These are phyloP conservation scores for Cerastis rubricosa DNA, from an alignment of 2,888 invertebrate species.

Conservation along the genomic window DNA sequence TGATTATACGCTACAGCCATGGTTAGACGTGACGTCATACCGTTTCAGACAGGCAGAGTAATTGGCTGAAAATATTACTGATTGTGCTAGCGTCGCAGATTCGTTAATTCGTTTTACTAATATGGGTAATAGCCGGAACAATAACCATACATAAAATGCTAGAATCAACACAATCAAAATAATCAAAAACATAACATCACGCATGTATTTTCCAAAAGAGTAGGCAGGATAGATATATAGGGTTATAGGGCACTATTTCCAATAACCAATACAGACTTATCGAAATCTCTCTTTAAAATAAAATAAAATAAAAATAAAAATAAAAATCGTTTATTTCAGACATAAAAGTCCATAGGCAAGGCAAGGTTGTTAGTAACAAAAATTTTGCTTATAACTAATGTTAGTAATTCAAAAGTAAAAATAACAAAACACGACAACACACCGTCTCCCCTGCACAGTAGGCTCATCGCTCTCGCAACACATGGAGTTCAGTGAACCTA, in stretches of 20 bases:
- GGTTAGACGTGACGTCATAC: constrained; percentile 24
- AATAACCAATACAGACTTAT: not conserved
- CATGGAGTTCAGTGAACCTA: no score
- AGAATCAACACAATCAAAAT: not conserved
- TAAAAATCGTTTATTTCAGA: no score
- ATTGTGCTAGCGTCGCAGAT: constrained; percentile 10
- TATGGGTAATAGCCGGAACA: not conserved
- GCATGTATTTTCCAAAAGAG: not conserved
- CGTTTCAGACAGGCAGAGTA: constrained; percentile 21
- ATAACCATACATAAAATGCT: not conserved
- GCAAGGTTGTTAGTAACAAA: no score
- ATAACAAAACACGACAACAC: no score
- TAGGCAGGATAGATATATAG: not conserved
- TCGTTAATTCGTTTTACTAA: not conserved
- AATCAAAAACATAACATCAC: not conserved
- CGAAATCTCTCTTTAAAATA: not conserved
- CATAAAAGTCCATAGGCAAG: no score
- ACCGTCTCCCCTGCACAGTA: no score
- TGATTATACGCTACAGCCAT: constrained; percentile 45
- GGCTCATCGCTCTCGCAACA: no score
- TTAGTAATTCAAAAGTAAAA: no score
- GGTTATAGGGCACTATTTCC: no score
- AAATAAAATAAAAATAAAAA: no score
- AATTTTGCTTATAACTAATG: no score
- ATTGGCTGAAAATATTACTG: constrained; percentile 26